phyloP scores from a whole-genome alignment of 2,797 vertebrate species.

The Sebastes itinus region DNA sequence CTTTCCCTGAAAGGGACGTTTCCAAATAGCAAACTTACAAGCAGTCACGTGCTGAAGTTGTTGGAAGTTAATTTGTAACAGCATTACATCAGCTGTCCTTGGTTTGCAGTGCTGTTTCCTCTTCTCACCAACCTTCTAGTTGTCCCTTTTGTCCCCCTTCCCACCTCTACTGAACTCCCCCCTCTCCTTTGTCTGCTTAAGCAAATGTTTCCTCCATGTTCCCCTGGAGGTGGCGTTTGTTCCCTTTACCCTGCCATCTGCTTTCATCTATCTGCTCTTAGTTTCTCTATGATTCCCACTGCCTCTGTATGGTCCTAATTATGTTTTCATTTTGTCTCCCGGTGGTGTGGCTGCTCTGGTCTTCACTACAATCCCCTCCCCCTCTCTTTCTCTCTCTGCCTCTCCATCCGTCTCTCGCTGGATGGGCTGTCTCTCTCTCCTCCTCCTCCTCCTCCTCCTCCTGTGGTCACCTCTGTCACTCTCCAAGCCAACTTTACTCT shows the following conservation, averaged over 20 bases:
- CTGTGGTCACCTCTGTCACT: conserved; percentile 50
- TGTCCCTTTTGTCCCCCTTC: conserved; percentile 55
- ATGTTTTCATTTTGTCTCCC: conserved; percentile 77
- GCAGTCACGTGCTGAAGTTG: conserved; percentile 40
- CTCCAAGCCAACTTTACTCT: conserved; percentile 90
- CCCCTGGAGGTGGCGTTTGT: conserved; percentile 77
- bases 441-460: conserved; percentile 22
- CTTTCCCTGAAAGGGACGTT: conserved; percentile 30
- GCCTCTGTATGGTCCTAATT: conserved; percentile 72
- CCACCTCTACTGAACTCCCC: conserved; percentile 62
- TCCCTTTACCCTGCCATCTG: conserved; percentile 67
- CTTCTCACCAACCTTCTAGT: conserved; percentile 67
- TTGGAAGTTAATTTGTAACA: conserved; percentile 35
- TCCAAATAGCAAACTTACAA: conserved; percentile 39
- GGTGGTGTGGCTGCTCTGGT: conserved; percentile 79
- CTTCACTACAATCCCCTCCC: conserved; percentile 76
- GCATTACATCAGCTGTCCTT: conserved; percentile 42
- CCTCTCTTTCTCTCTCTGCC: conserved; percentile 36
- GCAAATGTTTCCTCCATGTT: conserved; percentile 79
- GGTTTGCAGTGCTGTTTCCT: conserved; percentile 77
- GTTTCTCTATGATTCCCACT: conserved; percentile 54
- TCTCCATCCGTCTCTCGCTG: conserved; percentile 60
- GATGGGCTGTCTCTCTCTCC: conserved; percentile 53
- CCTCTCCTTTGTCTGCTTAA: conserved; percentile 68
- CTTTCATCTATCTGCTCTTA: conserved; percentile 69